These are phyloP conservation scores for Apis laboriosa DNA, from an alignment of 1,140 invertebrate genomes.

Conservation along the genomic window DNA sequence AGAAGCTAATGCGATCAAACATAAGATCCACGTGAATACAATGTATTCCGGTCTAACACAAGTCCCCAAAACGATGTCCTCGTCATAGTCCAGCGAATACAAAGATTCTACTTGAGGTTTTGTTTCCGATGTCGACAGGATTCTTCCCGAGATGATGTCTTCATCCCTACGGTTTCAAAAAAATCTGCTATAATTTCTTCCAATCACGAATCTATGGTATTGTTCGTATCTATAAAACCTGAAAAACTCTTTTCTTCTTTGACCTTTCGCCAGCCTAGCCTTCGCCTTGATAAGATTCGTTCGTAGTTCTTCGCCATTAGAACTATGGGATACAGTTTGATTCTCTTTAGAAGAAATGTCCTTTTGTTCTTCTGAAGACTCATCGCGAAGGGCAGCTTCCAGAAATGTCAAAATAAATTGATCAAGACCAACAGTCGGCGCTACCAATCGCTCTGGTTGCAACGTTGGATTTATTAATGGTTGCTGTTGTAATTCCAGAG, in stretches of 20 bases:
- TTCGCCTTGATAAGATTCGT: conserved; percentile 44
- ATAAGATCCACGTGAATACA: conserved; percentile 96
- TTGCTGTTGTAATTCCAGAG: conserved; percentile 46
- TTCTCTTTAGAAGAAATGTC: conserved; percentile 35
- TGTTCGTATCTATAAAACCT: conserved; percentile 68
- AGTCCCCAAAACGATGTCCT: conserved; percentile 15
- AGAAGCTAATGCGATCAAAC: conserved; percentile 92
- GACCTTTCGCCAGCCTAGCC: conserved; percentile 31
- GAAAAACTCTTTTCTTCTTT: conserved; percentile 65
- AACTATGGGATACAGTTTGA: conserved; percentile 5
- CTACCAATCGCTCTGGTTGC: conserved; percentile 31
- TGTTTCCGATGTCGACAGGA: conserved; percentile 53
- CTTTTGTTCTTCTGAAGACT: conserved; percentile 33
- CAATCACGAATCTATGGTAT: conserved; percentile 36
- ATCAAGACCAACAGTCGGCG: conserved; percentile 57
- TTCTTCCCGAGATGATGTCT: conserved; percentile 56
- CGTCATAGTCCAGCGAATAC: background rate
- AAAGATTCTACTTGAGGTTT: background rate
- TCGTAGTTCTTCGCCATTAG: conserved; percentile 53
- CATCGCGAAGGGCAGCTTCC: conserved; percentile 66
- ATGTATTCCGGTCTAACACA: conserved; percentile 92
- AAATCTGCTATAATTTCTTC: conserved; percentile 65
- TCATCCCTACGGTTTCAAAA: conserved; percentile 40
- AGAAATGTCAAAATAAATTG: conserved; percentile 73
- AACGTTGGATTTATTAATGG: conserved; percentile 17